phyloP scores from a whole-genome alignment of 2,113 vertebrate genomes.

The Leptosomus discolor region DNA sequence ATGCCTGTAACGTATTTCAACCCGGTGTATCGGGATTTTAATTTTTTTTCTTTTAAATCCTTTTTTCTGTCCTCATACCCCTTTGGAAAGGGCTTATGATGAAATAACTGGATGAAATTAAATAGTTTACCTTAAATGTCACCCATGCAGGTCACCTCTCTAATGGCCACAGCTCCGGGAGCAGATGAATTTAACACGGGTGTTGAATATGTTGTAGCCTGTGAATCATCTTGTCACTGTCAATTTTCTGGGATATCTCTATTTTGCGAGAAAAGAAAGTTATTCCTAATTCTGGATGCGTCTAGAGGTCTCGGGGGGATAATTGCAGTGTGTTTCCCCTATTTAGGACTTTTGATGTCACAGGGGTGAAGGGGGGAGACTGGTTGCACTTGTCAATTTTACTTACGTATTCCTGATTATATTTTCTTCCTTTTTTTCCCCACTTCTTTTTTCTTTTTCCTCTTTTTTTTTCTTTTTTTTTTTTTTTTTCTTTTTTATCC shows the following conservation, averaged over 20 bases:
- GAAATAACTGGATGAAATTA: conserved; percentile 86
- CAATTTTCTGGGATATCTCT: conserved; percentile 98
- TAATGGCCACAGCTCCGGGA: conserved; percentile 89
- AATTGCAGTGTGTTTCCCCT: conserved; percentile 78
- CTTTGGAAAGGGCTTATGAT: conserved; percentile 73
- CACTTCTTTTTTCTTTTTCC: too few species aligned
- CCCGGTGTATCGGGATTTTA: background rate
- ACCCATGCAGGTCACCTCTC: conserved; percentile 85
- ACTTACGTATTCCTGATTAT: conserved; percentile 79
- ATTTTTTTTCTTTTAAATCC: background rate
- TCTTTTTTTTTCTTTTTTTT: background rate
- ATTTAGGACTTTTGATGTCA: conserved; percentile 80
- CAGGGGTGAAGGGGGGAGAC: conserved; percentile 61
- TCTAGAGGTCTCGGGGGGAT: conserved; percentile 78
- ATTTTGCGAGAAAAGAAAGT: conserved; percentile 89
- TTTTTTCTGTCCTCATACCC: conserved; percentile 23
- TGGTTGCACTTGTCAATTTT: conserved; percentile 82
- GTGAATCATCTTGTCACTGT: conserved; percentile 96
- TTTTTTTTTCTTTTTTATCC: background rate
- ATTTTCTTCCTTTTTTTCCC: conserved; percentile 46
- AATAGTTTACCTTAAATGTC: conserved; percentile 95
- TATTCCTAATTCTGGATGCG: conserved; percentile 79
- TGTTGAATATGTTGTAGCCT: conserved; percentile 93
- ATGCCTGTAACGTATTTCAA: background rate
- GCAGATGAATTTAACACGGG: conserved; percentile 94